Evolutionary conservation across 1,140 invertebrate genomes (phyloP).

Genomic region (Amyelois transitella): DNA sequence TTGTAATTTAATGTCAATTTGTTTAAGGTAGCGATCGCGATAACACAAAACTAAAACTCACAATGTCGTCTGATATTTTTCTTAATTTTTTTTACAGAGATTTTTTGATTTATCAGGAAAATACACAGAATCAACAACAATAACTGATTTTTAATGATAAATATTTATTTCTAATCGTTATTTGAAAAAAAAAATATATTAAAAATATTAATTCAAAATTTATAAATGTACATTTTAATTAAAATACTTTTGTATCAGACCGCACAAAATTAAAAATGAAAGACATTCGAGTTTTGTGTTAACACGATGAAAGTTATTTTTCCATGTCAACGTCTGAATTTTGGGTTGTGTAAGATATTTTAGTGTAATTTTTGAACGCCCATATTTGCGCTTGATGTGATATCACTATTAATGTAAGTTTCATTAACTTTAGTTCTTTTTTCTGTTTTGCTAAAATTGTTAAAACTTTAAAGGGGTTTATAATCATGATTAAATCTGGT

Average conservation of each 20-base stretch:
- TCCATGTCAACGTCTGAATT: slow-evolving; percentile 25
- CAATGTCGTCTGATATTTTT: too few species aligned
- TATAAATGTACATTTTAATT: too few species aligned
- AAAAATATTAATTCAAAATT: too few species aligned
- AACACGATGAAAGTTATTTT: neutral
- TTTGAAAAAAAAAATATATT: too few species aligned
- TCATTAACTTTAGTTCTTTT: neutral
- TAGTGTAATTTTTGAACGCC: slow-evolving; percentile 13
- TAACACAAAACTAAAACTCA: neutral
- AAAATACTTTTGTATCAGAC: too few species aligned
- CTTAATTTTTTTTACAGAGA: too few species aligned
- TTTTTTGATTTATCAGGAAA: too few species aligned
- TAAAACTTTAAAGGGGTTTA: neutral
- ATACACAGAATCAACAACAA: too few species aligned
- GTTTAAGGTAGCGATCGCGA: slow-evolving; percentile 6
- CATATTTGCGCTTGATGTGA: slow-evolving; percentile 4
- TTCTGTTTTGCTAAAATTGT: neutral
- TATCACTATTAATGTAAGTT: slow-evolving; percentile 8
- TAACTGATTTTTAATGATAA: too few species aligned
- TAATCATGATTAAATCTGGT: neutral
- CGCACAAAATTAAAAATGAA: neutral
- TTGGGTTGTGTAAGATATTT: slow-evolving; percentile 33
- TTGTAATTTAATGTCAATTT: slow-evolving; percentile 37
- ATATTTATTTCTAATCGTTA: too few species aligned
- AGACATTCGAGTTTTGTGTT: neutral